phyloP scores from a whole-genome alignment of 2,797 vertebrate species.

The Netta rufina region DNA sequence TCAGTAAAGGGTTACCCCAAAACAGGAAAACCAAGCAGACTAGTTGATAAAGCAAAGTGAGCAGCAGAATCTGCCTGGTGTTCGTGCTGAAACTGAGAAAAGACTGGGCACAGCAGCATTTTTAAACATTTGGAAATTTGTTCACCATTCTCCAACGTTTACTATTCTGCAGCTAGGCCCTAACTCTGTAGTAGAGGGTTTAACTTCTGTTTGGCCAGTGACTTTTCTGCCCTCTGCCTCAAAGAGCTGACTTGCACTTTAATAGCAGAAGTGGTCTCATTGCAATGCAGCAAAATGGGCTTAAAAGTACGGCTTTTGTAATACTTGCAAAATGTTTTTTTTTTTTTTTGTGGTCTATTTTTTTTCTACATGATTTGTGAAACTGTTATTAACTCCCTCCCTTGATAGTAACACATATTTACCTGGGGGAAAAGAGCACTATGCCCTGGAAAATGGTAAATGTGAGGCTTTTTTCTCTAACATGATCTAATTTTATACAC shows the following conservation, averaged over 20 bases:
- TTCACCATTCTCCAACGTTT: not conserved
- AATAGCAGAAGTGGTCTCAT: not conserved
- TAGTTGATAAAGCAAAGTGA: not conserved
- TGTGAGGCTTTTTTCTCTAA: not conserved
- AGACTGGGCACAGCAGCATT: not conserved
- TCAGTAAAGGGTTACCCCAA: not conserved
- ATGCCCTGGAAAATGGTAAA: not conserved
- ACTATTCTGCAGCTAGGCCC: not conserved
- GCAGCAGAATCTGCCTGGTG: not conserved
- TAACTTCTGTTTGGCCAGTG: not conserved
- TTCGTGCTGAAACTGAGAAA: not conserved
- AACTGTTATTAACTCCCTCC: not conserved
- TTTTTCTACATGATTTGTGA: accelerated
- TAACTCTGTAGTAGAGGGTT: not conserved
- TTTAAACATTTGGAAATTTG: not conserved
- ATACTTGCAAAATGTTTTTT: not conserved
- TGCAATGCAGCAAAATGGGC: not conserved
- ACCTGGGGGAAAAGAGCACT: not conserved
- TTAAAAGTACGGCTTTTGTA: not conserved
- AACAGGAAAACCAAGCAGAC: not conserved
- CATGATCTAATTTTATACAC: not conserved
- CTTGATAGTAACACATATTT: not conserved
- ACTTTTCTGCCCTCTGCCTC: slow-evolving; percentile 11
- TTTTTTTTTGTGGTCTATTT: not conserved
- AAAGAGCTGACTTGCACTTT: not conserved